A percentile compares a stretch with the other conserved stretches of the same genome.
Evolutionary conservation across 2,888 invertebrate species (phyloP).

Genomic region (Macrostomum cliftonense): DNA sequence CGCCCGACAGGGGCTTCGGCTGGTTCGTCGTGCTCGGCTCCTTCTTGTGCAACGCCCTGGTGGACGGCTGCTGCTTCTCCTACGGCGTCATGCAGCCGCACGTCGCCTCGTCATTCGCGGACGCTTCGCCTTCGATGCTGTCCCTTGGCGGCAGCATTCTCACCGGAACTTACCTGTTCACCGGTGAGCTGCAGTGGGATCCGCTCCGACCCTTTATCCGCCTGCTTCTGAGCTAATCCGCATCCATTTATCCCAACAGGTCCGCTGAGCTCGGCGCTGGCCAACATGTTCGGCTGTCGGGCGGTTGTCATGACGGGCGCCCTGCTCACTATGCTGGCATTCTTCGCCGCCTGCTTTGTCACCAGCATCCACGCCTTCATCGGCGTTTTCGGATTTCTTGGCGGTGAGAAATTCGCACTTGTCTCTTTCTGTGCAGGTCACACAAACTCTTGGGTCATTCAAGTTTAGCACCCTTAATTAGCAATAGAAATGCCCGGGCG

Average conservation of each 20-base stretch:
- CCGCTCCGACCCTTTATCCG: too few species aligned
- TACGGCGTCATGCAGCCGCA: constrained; percentile 73
- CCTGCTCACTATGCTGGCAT: constrained; percentile 23
- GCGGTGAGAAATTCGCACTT: too few species aligned
- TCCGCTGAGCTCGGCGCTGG: constrained; percentile 16
- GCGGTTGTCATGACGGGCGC: constrained; percentile 27
- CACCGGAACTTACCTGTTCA: neutral
- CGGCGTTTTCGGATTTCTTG: constrained; percentile 28
- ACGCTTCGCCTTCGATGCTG: neutral
- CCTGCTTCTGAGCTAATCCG: too few species aligned
- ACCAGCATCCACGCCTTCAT: constrained; percentile 25
- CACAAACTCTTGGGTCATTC: too few species aligned
- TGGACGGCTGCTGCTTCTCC: constrained; percentile 74
- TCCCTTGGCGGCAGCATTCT: neutral
- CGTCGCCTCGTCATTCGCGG: constrained; percentile 56
- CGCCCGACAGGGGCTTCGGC: constrained; percentile 72
- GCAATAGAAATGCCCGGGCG: too few species aligned
- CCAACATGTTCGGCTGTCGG: constrained; percentile 32
- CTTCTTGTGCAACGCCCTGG: constrained; percentile 70
- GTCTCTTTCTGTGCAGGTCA: too few species aligned
- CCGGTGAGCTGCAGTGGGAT: neutral
- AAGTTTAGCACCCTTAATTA: too few species aligned
- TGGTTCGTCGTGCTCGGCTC: constrained; percentile 76
- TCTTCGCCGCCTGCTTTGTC: constrained; percentile 24
- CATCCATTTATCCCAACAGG: too few species aligned